Conservation (phyloP, 2,113 vertebrate genomes). For the Zeus faber region DNA sequence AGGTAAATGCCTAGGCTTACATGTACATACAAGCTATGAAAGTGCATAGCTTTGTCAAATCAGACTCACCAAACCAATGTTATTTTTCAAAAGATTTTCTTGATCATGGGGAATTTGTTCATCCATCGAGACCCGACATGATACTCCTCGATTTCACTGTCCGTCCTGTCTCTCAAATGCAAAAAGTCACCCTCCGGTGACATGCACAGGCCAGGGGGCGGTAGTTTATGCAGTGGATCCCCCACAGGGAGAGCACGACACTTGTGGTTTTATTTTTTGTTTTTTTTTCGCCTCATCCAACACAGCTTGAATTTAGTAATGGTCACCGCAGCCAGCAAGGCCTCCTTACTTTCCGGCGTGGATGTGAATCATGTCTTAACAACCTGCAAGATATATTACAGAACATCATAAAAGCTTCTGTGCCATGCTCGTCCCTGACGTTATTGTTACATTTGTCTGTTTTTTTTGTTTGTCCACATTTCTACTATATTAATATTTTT, state of each 20-base stretch:
- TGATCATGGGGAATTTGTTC: constrained; percentile 8
- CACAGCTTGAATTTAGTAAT: constrained; percentile 6
- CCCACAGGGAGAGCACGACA: constrained; percentile 1
- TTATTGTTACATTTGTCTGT: too few species aligned
- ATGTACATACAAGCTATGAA: too few species aligned
- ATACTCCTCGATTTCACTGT: constrained; percentile 3
- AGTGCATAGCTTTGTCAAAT: too few species aligned
- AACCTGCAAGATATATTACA: neutral
- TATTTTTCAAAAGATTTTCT: neutral
- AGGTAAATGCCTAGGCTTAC: too few species aligned
- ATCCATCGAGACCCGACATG: constrained; percentile 1
- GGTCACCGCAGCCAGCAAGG: constrained; percentile 10
- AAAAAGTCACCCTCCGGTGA: constrained; percentile 7
- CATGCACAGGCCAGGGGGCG: neutral
- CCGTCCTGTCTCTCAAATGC: neutral
- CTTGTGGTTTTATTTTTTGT: neutral
- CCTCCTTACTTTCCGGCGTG: constrained; percentile 8
- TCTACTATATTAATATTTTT: too few species aligned
- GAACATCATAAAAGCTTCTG: neutral
- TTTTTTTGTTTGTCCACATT: too few species aligned
- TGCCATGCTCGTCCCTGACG: too few species aligned
- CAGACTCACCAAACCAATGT: too few species aligned
- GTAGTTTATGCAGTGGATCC: neutral
- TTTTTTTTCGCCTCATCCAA: neutral
- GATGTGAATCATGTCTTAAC: constrained; percentile 4